These are phyloP conservation scores for Muricea muricata DNA, from an alignment of 92 coral and sea anemone species.

Conservation along the genomic window DNA sequence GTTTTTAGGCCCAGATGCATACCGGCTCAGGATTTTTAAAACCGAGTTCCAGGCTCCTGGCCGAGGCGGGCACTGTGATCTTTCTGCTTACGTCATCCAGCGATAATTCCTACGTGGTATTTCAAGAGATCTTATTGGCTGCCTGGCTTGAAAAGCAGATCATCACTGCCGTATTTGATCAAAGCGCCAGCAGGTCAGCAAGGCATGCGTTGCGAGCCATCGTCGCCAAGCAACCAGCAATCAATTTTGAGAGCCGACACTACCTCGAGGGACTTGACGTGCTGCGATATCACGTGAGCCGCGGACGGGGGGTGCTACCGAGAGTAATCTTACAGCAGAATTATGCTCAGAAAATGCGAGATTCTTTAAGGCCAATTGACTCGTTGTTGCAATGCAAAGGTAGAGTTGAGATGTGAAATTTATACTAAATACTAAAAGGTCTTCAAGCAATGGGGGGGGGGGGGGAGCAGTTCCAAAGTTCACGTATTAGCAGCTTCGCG, in stretches of 20 bases:
- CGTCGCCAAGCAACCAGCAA: slow-evolving; percentile 80
- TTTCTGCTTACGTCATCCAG: slow-evolving; percentile 75
- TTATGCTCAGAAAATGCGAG: slow-evolving; percentile 78
- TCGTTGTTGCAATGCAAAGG: slow-evolving; percentile 58
- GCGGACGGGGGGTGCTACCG: slow-evolving; percentile 78
- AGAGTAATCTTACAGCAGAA: slow-evolving; percentile 90
- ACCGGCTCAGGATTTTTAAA: slow-evolving; percentile 84
- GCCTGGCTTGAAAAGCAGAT: slow-evolving; percentile 84
- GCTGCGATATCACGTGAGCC: slow-evolving; percentile 80
- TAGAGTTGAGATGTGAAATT: slow-evolving; percentile 30
- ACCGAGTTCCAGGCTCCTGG: slow-evolving; percentile 70
- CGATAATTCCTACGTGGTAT: slow-evolving; percentile 82
- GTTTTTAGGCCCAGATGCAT: slow-evolving; percentile 75
- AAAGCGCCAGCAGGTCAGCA: slow-evolving; percentile 71
- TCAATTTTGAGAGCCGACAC: slow-evolving; percentile 71
- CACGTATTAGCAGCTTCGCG: no score
- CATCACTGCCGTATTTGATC: slow-evolving; percentile 73
- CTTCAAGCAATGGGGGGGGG: no score
- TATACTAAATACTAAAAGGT: no score
- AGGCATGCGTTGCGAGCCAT: slow-evolving; percentile 81
- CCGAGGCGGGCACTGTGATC: slow-evolving; percentile 70
- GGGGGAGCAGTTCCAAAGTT: no score
- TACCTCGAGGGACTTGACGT: slow-evolving; percentile 80
- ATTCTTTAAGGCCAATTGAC: slow-evolving; percentile 77
- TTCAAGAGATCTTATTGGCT: slow-evolving; percentile 81